Percentiles rank a stretch among this genome's conserved stretches.
These are phyloP conservation scores for Porites divaricata DNA, from an alignment of 92 coral and sea anemone species.

Conservation along the genomic window DNA sequence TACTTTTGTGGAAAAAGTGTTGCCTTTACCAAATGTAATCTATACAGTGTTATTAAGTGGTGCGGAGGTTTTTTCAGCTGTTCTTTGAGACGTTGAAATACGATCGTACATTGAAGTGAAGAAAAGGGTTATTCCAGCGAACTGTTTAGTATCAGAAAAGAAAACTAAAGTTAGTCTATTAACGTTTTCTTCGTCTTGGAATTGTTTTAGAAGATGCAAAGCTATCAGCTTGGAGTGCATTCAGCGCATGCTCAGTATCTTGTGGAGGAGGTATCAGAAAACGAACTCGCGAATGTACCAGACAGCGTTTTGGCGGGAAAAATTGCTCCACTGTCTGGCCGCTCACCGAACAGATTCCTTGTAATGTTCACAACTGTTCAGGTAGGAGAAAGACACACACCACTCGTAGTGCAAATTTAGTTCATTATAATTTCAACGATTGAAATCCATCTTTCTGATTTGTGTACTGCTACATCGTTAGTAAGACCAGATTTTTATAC, in stretches of 20 bases:
- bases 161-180: background rate
- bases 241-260: slow-evolving; percentile 15
- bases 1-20: too few species aligned
- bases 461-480: background rate
- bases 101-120: too few species aligned
- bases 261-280: slow-evolving; percentile 9
- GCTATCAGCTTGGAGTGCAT: slow-evolving; percentile 25
- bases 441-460: background rate
- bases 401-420: background rate
- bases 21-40: too few species aligned
- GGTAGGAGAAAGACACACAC: background rate
- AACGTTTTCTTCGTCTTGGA: background rate
- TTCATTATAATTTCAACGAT: background rate
- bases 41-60: too few species aligned
- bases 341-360: slow-evolving; percentile 4
- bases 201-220: slow-evolving; percentile 11
- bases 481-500: too few species aligned
- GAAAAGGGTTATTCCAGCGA: too few species aligned
- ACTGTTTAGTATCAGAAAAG: too few species aligned
- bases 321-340: background rate
- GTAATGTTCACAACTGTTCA: background rate
- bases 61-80: too few species aligned
- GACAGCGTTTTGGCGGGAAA: slow-evolving; percentile 26
- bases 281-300: slow-evolving; percentile 4
- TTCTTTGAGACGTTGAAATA: too few species aligned